Percentiles rank a stretch among this genome's conserved stretches.
Conservation (phyloP, 2,113 vertebrate species). For the Ginglymostoma cirratum region DNA sequence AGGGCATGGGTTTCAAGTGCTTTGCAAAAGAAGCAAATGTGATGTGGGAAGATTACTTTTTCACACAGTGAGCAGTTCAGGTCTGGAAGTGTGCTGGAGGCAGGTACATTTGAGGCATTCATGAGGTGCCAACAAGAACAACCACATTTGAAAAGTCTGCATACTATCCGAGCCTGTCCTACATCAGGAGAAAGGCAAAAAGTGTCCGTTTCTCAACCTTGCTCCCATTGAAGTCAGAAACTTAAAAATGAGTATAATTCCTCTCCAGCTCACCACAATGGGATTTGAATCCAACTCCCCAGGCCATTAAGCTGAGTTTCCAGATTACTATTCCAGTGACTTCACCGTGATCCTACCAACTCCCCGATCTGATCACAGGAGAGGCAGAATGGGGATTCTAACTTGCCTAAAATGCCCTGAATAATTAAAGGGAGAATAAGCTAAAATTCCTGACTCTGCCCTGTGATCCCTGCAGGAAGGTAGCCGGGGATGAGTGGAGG, state of each 20-base stretch:
- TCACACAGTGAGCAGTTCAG: too few relatives aligned
- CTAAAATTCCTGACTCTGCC: background rate
- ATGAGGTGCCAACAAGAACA: too few relatives aligned
- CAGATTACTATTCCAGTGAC: too few relatives aligned
- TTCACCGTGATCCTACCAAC: too few relatives aligned
- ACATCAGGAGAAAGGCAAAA: background rate
- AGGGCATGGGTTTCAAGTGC: too few relatives aligned
- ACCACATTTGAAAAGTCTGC: background rate
- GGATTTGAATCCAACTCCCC: too few relatives aligned
- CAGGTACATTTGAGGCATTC: too few relatives aligned
- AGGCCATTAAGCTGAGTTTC: too few relatives aligned
- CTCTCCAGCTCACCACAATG: too few relatives aligned
- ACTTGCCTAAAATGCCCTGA: background rate
- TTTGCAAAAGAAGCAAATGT: too few relatives aligned
- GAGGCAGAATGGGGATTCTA: background rate
- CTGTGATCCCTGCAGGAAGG: background rate
- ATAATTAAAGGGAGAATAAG: background rate
- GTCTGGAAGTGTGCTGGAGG: too few relatives aligned
- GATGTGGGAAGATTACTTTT: too few relatives aligned
- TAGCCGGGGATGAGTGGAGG: background rate
- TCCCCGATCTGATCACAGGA: background rate
- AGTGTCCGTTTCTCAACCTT: background rate
- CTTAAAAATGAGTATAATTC: background rate
- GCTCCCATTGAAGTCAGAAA: background rate
- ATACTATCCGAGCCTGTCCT: background rate